These are phyloP conservation scores for Heterotilapia buettikoferi DNA, from an alignment of 2,113 vertebrate species.

Conservation along the genomic window DNA sequence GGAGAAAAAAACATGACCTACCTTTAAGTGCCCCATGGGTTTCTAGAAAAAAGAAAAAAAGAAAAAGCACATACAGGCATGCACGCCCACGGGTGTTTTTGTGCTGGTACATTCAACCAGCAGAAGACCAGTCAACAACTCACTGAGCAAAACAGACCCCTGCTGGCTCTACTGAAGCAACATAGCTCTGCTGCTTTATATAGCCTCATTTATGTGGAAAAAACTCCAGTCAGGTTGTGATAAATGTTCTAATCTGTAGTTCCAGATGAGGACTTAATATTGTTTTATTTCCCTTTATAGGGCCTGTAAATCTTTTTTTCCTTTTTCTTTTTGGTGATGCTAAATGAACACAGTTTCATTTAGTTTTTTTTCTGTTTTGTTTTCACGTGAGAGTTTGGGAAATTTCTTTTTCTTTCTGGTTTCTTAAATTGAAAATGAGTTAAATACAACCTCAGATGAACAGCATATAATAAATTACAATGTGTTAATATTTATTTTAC, in stretches of 20 bases:
- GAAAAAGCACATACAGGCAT: background rate
- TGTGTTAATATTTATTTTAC: background rate
- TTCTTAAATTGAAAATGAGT: background rate
- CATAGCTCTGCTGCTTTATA: background rate
- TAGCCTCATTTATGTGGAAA: conserved; percentile 22
- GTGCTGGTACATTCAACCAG: background rate
- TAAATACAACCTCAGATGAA: background rate
- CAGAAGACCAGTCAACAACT: conserved; percentile 26
- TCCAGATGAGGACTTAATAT: background rate
- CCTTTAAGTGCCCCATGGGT: background rate
- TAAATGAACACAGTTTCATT: background rate
- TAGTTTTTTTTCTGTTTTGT: background rate
- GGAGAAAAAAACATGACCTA: background rate
- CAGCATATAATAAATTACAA: background rate
- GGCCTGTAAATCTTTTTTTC: background rate
- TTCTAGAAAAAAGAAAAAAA: background rate
- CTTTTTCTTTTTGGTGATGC: rapidly evolving
- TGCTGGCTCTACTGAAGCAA: conserved; percentile 1
- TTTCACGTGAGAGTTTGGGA: background rate
- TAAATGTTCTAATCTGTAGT: conserved; percentile 5
- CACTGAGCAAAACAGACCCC: conserved; percentile 4
- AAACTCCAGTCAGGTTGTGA: background rate
- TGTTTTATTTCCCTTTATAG: background rate
- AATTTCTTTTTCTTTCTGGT: background rate
- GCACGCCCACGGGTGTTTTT: conserved; percentile 11